These are phyloP conservation scores for Sylvilagus bachmani DNA, from an alignment of 2,113 vertebrate species.

Conservation along the genomic window DNA sequence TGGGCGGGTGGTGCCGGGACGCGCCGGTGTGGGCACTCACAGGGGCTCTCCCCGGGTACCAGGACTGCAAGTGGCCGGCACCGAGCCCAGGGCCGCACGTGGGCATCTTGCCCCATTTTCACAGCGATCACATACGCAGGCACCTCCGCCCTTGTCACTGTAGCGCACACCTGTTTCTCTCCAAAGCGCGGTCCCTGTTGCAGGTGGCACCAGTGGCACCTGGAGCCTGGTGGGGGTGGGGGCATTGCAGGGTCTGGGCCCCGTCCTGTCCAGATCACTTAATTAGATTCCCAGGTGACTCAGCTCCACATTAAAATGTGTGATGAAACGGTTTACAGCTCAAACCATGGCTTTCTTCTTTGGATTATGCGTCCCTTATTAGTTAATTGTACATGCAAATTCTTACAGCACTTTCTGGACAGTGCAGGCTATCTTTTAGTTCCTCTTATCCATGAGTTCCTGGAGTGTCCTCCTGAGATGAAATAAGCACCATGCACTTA, in stretches of 20 bases:
- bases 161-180: no score
- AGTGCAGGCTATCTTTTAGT: background rate
- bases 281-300: background rate
- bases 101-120: background rate
- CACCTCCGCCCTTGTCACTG: background rate
- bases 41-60: no score
- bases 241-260: background rate
- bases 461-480: background rate
- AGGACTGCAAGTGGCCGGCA: no score
- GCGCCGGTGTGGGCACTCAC: no score
- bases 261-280: no score
- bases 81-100: accelerated
- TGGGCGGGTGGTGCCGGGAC: no score
- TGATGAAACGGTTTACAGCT: background rate
- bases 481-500: background rate
- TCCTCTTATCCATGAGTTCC: no score
- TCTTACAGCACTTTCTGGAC: no score
- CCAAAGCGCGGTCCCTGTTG: no score
- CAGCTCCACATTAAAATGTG: background rate
- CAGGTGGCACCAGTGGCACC: background rate
- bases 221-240: no score
- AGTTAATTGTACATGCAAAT: background rate
- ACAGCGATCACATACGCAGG: background rate
- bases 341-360: background rate
- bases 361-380: accelerated